Evolutionary conservation across 2,113 vertebrate genomes (phyloP).

Genomic region (Mionectes macconnelli): DNA sequence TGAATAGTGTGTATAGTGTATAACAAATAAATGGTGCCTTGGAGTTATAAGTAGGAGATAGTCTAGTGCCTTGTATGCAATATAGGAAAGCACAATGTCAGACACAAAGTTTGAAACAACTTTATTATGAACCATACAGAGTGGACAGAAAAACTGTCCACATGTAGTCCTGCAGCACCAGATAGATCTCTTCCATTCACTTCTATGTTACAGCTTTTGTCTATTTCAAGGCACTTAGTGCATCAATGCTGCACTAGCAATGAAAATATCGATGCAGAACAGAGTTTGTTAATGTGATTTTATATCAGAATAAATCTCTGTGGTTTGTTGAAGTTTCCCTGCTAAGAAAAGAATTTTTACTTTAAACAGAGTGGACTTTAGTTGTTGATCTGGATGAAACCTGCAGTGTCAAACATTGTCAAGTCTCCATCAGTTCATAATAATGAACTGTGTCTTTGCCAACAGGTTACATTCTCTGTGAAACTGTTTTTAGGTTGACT

Average conservation of each 20-base stretch:
- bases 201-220: not conserved
- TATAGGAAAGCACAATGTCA: not conserved
- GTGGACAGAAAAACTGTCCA: not conserved
- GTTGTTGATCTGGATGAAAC: not conserved
- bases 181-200: not conserved
- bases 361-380: not conserved
- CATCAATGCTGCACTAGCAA: not conserved
- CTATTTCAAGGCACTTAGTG: not conserved
- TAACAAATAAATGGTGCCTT: not conserved
- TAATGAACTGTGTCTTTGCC: not conserved
- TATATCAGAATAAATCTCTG: not conserved
- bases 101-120: not conserved
- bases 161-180: not conserved
- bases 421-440: not conserved
- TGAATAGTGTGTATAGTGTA: not conserved
- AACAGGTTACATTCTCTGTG: not conserved
- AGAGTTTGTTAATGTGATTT: not conserved
- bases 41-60: not conserved
- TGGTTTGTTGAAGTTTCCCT: not conserved
- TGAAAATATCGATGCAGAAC: not conserved
- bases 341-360: not conserved
- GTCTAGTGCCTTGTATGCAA: not conserved
- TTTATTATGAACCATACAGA: not conserved
- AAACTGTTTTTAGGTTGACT: not conserved
- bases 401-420: not conserved